Percentiles rank a stretch among this genome's conserved stretches.
These are phyloP conservation scores for Centruroides sculpturatus DNA, from an alignment of 1,140 invertebrate species.

Conservation along the genomic window DNA sequence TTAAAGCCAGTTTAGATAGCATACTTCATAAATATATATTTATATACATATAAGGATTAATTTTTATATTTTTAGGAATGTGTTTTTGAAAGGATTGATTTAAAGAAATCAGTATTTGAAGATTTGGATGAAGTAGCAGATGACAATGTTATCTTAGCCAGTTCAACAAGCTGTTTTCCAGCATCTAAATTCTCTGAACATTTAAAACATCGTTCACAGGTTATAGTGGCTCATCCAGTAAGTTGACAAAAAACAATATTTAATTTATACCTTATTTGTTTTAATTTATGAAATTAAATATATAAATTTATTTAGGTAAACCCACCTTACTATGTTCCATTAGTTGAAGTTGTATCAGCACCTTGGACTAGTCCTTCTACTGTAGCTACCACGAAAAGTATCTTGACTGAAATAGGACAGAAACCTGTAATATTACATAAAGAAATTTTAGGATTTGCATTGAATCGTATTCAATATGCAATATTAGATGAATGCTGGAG, in stretches of 20 bases:
- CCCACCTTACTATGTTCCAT: slow-evolving; percentile 86
- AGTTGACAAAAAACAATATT: no score
- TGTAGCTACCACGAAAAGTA: slow-evolving; percentile 44
- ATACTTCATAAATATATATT: no score
- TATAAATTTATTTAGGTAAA: slow-evolving; percentile 44
- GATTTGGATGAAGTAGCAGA: slow-evolving; percentile 55
- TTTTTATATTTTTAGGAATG: slow-evolving; percentile 49
- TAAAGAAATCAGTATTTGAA: slow-evolving; percentile 67
- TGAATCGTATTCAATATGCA: slow-evolving; percentile 92
- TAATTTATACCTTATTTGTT: background rate
- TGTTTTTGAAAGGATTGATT: slow-evolving; percentile 70
- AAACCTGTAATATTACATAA: slow-evolving; percentile 65
- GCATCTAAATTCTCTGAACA: slow-evolving; percentile 67
- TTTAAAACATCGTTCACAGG: slow-evolving; percentile 56
- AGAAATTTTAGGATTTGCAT: slow-evolving; percentile 81
- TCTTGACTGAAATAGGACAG: slow-evolving; percentile 82
- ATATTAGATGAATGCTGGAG: slow-evolving; percentile 86
- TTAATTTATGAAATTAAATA: background rate
- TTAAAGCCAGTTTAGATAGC: no score
- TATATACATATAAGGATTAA: background rate
- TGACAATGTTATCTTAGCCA: slow-evolving; percentile 48
- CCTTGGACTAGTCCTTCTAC: slow-evolving; percentile 63
- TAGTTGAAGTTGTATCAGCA: slow-evolving; percentile 86
- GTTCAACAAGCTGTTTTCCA: slow-evolving; percentile 78
- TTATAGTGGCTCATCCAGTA: slow-evolving; percentile 66